Evolutionary conservation across 2,888 invertebrate genomes (phyloP), one percentile per base, ranked within the genome.

Genomic region (Hypercompe scribonia): DNA sequence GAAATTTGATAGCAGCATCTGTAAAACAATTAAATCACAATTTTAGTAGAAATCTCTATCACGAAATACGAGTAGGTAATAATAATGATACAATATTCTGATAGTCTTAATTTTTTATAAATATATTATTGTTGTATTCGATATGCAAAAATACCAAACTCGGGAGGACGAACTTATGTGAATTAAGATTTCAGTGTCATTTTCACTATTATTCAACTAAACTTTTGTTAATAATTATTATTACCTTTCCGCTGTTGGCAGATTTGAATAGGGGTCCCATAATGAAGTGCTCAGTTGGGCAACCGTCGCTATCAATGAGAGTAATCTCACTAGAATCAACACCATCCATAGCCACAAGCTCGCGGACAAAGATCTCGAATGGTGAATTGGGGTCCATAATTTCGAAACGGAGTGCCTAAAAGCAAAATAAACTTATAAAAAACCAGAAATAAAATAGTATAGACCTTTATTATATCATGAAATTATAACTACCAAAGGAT

Each of bases 341-440:
- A 70, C 99, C 99, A 90, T 99, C 99, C 98, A 99, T 97, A 72
- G 99, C 99, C 74, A 99, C 98, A 88, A 99, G 96, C 94, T 99
- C 99, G 78, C 99, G 97, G 50, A 99, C 99, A 91, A 99, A 99
- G 89, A 99, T 99, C 95, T 99, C 99, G 95, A 98, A 99, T 46
- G 99, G 99, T 88, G 98, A 98, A 95, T 98, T 98, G 88, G 97
- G 97, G 92, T 99, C 99, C 92, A 98, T 96, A 87, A 99, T 99
- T 95, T 99, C 98, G 96, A 99, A 99, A 90, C 98, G 97, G 73
- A 99, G 96, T 54, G 98, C 98, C 96, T 96, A 84, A 73, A 84
- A 82, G 87, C 97, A 93, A 71, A 2, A 61, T 33, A 18, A 65
- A 31, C 50, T 78, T 73, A 80, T 54, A 8, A 71, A 36, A 11